Evolutionary conservation across 2,113 vertebrate genomes (phyloP), one percentile per base, ranked within the genome.

Genomic region (Oxygymnocypris stewartii): DNA sequence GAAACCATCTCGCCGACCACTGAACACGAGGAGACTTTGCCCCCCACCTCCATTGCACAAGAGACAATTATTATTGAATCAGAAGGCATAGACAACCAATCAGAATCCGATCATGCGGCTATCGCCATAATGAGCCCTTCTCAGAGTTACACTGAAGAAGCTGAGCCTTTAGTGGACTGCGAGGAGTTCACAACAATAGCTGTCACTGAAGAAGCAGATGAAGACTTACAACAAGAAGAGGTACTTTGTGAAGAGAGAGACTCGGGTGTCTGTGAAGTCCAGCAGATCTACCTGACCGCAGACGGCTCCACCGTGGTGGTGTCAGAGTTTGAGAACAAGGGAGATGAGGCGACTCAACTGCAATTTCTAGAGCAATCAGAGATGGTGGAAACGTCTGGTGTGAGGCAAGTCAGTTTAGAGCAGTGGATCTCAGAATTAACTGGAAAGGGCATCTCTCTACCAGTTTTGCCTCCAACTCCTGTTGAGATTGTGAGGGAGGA

Each of bases 361-460:
- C 88, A 89, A 75, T 89, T 85, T 37, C 59, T 89, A 14, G 86
- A 87, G 28, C 83, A 87, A 47, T 47, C 79, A 0, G 86, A 89
- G 2, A 61, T 7, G 9, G 67, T 5, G 0, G 85, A 88, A 31
- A 51, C 83, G 4, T 16, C 83, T 67, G 87, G 82, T 18, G 80
- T 88, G 25, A 74, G 87, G 73, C 87, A 88, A 47, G 73, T 90
- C 7, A 90, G 89, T 71, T 85, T 90, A 61, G 89, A 90, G 71
- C 86, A 90, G 51, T 90, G 89, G 89, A 87, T 90, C 16, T 88
- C 89, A 4, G 85, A 90, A 57, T 85, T 90, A 75, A 86, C 89
- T 9, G 85, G 87, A n/a, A 90, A 88, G 63, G 87, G 78, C 3
- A 78, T 88, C 28, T 85, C 89, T 18, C 84, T 90, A 28, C 86